These are phyloP conservation scores for Pyrrhia umbra DNA, from an alignment of 2,888 invertebrate genomes.

Conservation along the genomic window DNA sequence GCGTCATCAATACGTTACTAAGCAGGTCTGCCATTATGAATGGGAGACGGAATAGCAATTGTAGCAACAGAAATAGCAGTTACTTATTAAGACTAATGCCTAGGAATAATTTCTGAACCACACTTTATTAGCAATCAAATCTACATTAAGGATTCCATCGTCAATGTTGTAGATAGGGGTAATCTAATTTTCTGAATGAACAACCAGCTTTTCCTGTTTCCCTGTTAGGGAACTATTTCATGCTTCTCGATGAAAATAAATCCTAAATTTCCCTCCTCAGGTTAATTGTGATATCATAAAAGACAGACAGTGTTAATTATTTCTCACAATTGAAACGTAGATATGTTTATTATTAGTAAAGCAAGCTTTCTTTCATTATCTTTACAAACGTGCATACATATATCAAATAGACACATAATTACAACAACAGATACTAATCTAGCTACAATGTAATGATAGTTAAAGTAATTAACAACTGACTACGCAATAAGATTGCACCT, in stretches of 20 bases:
- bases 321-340: conserved; percentile 7
- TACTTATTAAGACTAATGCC: conserved; percentile 5
- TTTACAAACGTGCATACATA: conserved; percentile 34
- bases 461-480: conserved; percentile 35
- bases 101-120: background rate
- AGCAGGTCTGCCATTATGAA: conserved; percentile 40
- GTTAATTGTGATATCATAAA: no score
- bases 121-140: background rate
- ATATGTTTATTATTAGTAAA: conserved; percentile 4
- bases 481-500: conserved; percentile 34
- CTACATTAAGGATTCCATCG: background rate
- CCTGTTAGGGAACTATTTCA: no score
- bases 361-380: conserved; percentile 37
- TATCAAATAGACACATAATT: conserved; percentile 20
- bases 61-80: conserved; percentile 13
- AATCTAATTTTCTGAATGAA: no score
- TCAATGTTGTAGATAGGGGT: background rate
- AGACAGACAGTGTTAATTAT: no score
- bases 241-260: no score
- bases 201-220: background rate
- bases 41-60: conserved; percentile 40
- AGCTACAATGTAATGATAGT: conserved; percentile 36
- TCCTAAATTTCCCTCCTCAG: no score
- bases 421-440: conserved; percentile 35
- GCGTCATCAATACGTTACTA: conserved; percentile 61